Evolutionary conservation across 2,888 invertebrate species (phyloP).

Genomic region (Eilema caniola): DNA sequence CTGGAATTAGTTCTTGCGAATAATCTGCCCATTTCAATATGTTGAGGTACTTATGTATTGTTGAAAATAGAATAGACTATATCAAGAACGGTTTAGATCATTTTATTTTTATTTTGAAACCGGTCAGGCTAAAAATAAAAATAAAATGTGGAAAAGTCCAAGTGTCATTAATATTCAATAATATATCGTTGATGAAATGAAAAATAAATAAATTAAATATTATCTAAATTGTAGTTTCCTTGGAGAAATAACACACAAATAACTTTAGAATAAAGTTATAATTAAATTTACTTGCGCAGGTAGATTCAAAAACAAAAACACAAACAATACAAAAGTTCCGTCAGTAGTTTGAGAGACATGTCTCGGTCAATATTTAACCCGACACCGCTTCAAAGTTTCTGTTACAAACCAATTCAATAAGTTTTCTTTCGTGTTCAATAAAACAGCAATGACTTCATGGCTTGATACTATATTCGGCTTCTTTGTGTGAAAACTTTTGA

Average conservation of each 20-base stretch:
- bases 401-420: conserved; percentile 70
- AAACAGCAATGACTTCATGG: conserved; percentile 69
- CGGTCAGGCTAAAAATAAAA: too few species aligned
- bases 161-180: too few species aligned
- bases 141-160: too few species aligned
- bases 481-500: conserved; percentile 75
- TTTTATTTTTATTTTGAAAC: too few species aligned
- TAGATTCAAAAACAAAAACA: conserved; percentile 38
- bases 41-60: conserved; percentile 2
- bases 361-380: conserved; percentile 63
- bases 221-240: neutral
- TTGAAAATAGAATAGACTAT: neutral
- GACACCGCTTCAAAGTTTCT: conserved; percentile 63
- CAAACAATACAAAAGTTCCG: conserved; percentile 38
- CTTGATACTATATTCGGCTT: conserved; percentile 69
- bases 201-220: too few species aligned
- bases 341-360: conserved; percentile 46
- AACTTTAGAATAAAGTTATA: conserved; percentile 3
- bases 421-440: conserved; percentile 69
- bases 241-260: neutral
- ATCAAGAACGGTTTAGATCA: neutral
- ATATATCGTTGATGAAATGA: too few species aligned
- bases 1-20: conserved; percentile 66
- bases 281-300: conserved; percentile 21
- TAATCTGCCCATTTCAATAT: conserved; percentile 51